phyloP scores from a whole-genome alignment of 2,113 vertebrate species.

The Cervus canadensis region DNA sequence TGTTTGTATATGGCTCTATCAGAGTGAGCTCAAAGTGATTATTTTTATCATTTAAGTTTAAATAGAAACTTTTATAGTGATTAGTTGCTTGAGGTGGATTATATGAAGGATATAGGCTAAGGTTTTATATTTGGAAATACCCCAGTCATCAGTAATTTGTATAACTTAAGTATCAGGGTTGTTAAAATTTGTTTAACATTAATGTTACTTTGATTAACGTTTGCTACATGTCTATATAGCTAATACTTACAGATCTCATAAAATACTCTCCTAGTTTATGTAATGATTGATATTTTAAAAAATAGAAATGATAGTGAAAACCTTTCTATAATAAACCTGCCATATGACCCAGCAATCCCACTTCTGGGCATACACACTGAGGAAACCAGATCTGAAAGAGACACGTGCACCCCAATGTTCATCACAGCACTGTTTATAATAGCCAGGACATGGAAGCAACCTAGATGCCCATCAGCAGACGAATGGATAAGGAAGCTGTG shows the following conservation, averaged over 20 bases:
- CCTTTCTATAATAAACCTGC: not conserved
- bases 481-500: too few relatives aligned
- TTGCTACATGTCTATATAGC: not conserved
- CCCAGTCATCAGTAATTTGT: not conserved
- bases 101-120: not conserved
- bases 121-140: not conserved
- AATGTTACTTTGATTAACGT: not conserved
- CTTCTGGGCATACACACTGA: too few relatives aligned
- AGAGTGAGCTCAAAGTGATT: not conserved
- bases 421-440: too few relatives aligned
- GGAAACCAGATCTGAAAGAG: too few relatives aligned
- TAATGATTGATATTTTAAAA: not conserved
- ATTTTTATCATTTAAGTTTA: not conserved
- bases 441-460: too few relatives aligned
- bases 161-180: not conserved
- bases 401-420: too few relatives aligned
- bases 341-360: too few relatives aligned
- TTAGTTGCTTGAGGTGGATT: not conserved
- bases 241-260: not conserved
- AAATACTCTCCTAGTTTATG: not conserved
- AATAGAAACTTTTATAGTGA: not conserved
- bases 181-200: not conserved
- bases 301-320: not conserved
- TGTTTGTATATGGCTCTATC: not conserved
- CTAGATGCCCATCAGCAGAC: too few relatives aligned